A percentile compares a stretch with the other conserved stretches of the same genome.
Evolutionary conservation across 1,140 invertebrate species (phyloP).

Genomic region (Harlomillsia oculata): DNA sequence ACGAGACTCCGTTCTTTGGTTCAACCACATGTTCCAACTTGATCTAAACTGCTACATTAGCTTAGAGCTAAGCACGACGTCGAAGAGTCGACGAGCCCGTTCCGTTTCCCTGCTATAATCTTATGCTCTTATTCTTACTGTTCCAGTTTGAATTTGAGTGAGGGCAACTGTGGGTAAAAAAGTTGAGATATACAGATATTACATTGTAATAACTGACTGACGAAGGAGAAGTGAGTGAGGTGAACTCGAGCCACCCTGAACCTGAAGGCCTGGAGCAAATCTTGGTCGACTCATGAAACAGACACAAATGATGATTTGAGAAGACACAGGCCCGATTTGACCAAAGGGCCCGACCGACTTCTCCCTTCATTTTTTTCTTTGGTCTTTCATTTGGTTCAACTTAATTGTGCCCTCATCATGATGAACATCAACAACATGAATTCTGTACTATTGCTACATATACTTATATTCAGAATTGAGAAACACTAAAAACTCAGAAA

Average conservation of each 20-base stretch:
- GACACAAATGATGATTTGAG: slow-evolving; percentile 36
- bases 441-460: no score
- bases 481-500: no score
- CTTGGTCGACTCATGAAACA: slow-evolving; percentile 20
- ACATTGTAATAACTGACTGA: background rate
- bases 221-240: slow-evolving; percentile 7
- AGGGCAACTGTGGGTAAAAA: background rate
- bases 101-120: no score
- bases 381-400: slow-evolving; percentile 18
- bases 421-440: slow-evolving; percentile 26
- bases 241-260: slow-evolving; percentile 19
- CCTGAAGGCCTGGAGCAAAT: slow-evolving; percentile 17
- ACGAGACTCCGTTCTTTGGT: no score
- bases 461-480: no score
- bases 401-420: slow-evolving; percentile 26
- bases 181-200: background rate
- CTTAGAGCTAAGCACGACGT: no score
- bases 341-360: slow-evolving; percentile 26
- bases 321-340: slow-evolving; percentile 26
- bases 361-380: slow-evolving; percentile 15
- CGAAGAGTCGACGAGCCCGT: no score
- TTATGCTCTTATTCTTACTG: no score
- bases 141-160: no score
- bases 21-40: no score
- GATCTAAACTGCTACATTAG: no score